Evolutionary conservation across 2,888 invertebrate species (phyloP).

Genomic region (Halictus ligatus): DNA sequence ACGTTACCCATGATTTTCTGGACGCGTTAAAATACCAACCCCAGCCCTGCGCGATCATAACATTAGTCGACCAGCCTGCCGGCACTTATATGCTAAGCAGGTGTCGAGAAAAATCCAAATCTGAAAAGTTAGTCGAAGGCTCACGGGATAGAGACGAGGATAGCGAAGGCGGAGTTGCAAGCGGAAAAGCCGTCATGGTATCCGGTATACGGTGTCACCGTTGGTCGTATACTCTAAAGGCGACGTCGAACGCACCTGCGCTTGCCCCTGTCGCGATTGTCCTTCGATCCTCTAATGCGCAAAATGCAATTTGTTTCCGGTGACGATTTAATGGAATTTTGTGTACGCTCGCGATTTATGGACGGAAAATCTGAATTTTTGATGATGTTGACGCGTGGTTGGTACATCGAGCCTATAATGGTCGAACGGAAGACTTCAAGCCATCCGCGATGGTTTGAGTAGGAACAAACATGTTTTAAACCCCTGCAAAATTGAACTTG

Average conservation of each 20-base stretch:
- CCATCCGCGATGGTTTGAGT: too few species aligned
- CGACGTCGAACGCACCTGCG: slow-evolving; percentile 50
- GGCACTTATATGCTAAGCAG: slow-evolving; percentile 54
- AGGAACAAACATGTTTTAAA: too few species aligned
- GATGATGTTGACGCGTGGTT: too few species aligned
- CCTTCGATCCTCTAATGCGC: slow-evolving; percentile 24
- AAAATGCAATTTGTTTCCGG: not conserved
- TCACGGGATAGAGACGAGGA: slow-evolving; percentile 2
- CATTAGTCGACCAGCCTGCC: slow-evolving; percentile 24
- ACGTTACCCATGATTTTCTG: slow-evolving; percentile 40
- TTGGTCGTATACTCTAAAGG: slow-evolving; percentile 23
- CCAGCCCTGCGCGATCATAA: slow-evolving; percentile 36
- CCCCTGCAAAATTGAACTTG: too few species aligned
- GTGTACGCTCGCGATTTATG: too few species aligned
- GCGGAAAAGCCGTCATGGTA: slow-evolving; percentile 36
- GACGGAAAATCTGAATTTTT: too few species aligned
- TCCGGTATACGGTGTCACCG: slow-evolving; percentile 11
- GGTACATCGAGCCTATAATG: too few species aligned
- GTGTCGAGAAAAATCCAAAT: slow-evolving; percentile 41
- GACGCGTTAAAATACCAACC: slow-evolving; percentile 50
- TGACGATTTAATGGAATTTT: not conserved
- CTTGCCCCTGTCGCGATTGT: slow-evolving; percentile 16
- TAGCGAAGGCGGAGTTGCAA: slow-evolving; percentile 9
- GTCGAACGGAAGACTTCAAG: too few species aligned
- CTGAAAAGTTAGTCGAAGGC: slow-evolving; percentile 38